These are phyloP conservation scores for Subanguina moxae DNA, from an alignment of 1,140 invertebrate species.

Conservation along the genomic window DNA sequence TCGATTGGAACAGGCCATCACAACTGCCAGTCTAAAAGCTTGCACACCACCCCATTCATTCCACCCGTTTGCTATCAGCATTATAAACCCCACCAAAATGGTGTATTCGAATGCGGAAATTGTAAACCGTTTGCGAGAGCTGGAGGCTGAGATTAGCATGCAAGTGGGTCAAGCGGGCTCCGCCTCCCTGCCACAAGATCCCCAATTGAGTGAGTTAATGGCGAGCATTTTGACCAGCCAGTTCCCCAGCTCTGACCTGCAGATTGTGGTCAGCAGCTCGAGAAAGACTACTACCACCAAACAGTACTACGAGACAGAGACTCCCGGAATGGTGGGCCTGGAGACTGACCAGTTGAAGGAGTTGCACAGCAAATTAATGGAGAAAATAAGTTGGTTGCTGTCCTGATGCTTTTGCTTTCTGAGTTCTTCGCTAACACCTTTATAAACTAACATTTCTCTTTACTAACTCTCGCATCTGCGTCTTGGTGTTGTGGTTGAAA, in stretches of 20 bases:
- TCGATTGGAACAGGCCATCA: background rate
- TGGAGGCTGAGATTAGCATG: constrained; percentile 48
- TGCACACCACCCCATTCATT: background rate
- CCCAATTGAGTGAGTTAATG: constrained; percentile 43
- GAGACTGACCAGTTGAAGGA: constrained; percentile 46
- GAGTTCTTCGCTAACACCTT: background rate
- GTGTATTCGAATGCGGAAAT: constrained; percentile 16
- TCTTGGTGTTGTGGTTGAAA: too few relatives aligned
- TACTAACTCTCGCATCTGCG: too few relatives aligned
- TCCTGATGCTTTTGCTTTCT: constrained; percentile 8
- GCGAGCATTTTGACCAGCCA: constrained; percentile 42
- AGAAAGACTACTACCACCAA: constrained; percentile 57
- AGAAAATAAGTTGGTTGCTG: constrained; percentile 47
- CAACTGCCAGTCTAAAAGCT: background rate
- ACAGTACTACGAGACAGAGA: constrained; percentile 58
- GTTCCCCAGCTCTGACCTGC: constrained; percentile 47
- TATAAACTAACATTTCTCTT: too few relatives aligned
- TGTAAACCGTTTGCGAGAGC: constrained; percentile 47
- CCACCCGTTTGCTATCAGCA: background rate
- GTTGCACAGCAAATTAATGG: constrained; percentile 52
- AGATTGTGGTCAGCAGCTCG: constrained; percentile 54
- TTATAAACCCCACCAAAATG: background rate
- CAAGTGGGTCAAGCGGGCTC: constrained; percentile 11
- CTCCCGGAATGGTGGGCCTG: constrained; percentile 56
- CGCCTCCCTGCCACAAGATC: constrained; percentile 43